Conservation (phyloP, 2,113 vertebrate species). For the Castor canadensis region DNA sequence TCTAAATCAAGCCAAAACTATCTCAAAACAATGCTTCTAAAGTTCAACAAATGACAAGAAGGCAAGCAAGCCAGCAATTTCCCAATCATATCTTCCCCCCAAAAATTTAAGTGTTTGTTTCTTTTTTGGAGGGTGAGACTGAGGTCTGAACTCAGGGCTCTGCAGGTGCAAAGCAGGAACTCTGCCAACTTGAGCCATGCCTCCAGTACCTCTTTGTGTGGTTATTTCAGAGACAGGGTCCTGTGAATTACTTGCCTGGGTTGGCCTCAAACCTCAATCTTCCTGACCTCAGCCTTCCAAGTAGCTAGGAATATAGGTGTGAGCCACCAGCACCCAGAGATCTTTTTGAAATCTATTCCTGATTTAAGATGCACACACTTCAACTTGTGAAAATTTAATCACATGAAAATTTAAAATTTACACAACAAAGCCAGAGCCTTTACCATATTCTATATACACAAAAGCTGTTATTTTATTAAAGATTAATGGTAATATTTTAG, state of each 20-base stretch:
- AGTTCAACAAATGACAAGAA: slow-evolving; percentile 19
- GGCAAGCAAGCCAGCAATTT: slow-evolving; percentile 65
- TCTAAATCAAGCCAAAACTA: slow-evolving; percentile 79
- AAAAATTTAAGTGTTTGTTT: too few species aligned
- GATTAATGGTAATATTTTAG: not conserved
- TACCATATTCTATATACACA: slow-evolving; percentile 14
- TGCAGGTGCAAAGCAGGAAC: too few species aligned
- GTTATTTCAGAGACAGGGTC: too few species aligned
- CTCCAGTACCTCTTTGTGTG: too few species aligned
- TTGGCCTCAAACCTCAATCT: too few species aligned
- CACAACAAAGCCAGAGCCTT: slow-evolving; percentile 14
- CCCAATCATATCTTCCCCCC: not conserved
- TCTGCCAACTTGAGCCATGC: too few species aligned
- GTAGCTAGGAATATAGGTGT: too few species aligned
- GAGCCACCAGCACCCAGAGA: not conserved
- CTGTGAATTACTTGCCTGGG: too few species aligned
- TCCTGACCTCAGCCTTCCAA: too few species aligned
- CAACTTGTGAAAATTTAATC: slow-evolving; percentile 35
- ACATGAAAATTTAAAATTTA: slow-evolving; percentile 53
- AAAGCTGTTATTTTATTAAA: not conserved
- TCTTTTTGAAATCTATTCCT: not conserved
- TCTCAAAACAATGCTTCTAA: slow-evolving; percentile 16
- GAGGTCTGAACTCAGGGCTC: too few species aligned
- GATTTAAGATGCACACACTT: not conserved
- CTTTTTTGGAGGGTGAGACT: too few species aligned